A percentile compares a stretch with the other conserved stretches of the same genome.
Evolutionary conservation across 2,888 invertebrate genomes (phyloP).

Genomic region (Stegophylla sp.): DNA sequence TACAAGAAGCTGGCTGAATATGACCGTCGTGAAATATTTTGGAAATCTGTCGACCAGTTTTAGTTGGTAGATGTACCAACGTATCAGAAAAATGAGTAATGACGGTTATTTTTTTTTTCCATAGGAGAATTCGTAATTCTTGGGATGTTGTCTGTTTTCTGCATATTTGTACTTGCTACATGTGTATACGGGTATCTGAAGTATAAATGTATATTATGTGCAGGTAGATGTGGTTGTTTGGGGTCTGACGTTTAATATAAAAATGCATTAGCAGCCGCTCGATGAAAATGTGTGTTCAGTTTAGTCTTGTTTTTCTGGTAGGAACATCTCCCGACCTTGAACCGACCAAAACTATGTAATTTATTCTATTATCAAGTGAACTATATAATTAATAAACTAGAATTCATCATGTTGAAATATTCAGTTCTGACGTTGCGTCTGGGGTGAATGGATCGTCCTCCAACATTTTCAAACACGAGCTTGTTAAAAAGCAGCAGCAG

Average conservation of each 20-base stretch:
- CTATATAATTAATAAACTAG: slow-evolving; percentile 52
- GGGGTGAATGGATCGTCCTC: neutral
- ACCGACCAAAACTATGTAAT: slow-evolving; percentile 46
- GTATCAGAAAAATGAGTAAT: slow-evolving; percentile 9
- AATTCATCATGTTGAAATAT: slow-evolving; percentile 47
- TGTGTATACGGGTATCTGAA: neutral
- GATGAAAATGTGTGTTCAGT: slow-evolving; percentile 14
- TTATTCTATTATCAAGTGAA: slow-evolving; percentile 45
- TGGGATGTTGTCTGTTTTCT: slow-evolving; percentile 15
- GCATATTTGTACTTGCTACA: neutral
- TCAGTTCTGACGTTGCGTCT: slow-evolving; percentile 17
- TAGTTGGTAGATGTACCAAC: neutral
- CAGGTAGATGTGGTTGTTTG: neutral
- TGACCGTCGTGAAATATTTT: neutral
- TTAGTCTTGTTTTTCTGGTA: slow-evolving; percentile 18
- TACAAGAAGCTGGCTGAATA: neutral
- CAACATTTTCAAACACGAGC: neutral
- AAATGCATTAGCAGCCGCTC: slow-evolving; percentile 11
- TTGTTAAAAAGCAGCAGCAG: neutral
- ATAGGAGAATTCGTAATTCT: neutral
- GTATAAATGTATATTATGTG: neutral
- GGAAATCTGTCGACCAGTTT: slow-evolving; percentile 17
- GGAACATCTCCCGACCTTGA: slow-evolving; percentile 41
- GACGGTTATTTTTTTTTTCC: slow-evolving; percentile 7
- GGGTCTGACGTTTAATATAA: slow-evolving; percentile 13